Base-by-base conservation (phyloP, 1,140 invertebrate genomes). In the Heliconius melpomene region DNA sequence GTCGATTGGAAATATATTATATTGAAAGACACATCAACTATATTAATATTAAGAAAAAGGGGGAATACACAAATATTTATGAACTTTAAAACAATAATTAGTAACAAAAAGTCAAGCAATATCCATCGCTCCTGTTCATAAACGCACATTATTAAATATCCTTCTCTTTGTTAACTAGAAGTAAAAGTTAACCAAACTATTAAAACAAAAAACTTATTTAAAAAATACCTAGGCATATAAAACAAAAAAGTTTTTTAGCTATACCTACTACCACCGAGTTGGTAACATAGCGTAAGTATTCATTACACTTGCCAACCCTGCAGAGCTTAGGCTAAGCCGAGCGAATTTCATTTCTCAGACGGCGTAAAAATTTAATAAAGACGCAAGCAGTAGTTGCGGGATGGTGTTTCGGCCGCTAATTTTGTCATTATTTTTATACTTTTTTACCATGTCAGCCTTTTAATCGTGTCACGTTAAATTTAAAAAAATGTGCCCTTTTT, bases 301-400 rank as follows among this genome's bases (percentile, higher is more conserved):
- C 60, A 29, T 66, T 66, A 87, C 86, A 85, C 86, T 83, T 83
- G 84, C 83, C 86, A 83, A 84, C 86, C 83, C 81, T 82, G 79
- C 77, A 85, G 82, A 84, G 83, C 86, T 87, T 84, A 85, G 85
- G 78, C 82, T 87, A 85, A 87, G 84, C 86, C 80, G 81, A 85
- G 81, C 83, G 86, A 85, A 84, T 85, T 85, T 87, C 82, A 83
- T 84, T 81, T 77, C 80, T 74, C 66, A 54, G 79, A 57, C 77
- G 75, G 78, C 79, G 81, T 86, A 85, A 85, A 87, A 84, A 86
- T 87, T 86, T 85, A 85, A 85, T 85, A 84, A 85, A 82, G 77
- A 81, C 26, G 60, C 60, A 29, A 66, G 60, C 79, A 75, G 77
- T 74, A 77, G 76, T 52, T 38, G 60, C 26, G 66, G 75, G 36